These are phyloP conservation scores for Forficula auricularia DNA, from an alignment of 1,140 invertebrate genomes.

Conservation along the genomic window DNA sequence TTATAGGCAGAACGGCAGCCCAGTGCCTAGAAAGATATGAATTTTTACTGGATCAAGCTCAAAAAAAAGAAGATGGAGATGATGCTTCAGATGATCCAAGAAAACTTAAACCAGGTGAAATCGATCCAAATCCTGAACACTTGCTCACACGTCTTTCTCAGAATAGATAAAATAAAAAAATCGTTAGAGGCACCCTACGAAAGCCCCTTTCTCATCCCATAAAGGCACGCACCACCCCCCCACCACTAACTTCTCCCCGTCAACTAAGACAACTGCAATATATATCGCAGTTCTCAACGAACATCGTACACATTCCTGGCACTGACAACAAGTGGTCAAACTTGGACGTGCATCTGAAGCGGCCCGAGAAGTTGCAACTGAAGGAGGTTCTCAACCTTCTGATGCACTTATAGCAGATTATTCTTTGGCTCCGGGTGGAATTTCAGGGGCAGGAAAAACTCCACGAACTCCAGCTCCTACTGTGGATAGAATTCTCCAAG, in stretches of 20 bases:
- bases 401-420: constrained; percentile 85
- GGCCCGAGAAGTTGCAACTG: constrained; percentile 76
- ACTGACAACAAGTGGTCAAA: constrained; percentile 86
- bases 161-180: no score
- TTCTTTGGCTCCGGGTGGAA: constrained; percentile 54
- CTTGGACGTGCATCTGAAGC: constrained; percentile 87
- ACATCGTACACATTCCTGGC: no score
- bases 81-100: constrained; percentile 84
- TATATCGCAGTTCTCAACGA: no score
- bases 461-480: constrained; percentile 68
- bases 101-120: constrained; percentile 95
- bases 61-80: constrained; percentile 91
- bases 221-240: no score
- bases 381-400: constrained; percentile 60
- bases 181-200: no score
- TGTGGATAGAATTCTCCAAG: constrained; percentile 63
- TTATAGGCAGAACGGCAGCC: no score
- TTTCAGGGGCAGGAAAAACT: constrained; percentile 43
- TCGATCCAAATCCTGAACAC: constrained; percentile 99
- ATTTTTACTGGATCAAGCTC: constrained; percentile 78
- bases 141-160: no score
- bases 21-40: no score
- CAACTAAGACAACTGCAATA: no score
- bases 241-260: no score
- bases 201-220: no score